These are phyloP conservation scores for Tachina fera DNA, from an alignment of 2,888 invertebrate genomes.

Conservation along the genomic window DNA sequence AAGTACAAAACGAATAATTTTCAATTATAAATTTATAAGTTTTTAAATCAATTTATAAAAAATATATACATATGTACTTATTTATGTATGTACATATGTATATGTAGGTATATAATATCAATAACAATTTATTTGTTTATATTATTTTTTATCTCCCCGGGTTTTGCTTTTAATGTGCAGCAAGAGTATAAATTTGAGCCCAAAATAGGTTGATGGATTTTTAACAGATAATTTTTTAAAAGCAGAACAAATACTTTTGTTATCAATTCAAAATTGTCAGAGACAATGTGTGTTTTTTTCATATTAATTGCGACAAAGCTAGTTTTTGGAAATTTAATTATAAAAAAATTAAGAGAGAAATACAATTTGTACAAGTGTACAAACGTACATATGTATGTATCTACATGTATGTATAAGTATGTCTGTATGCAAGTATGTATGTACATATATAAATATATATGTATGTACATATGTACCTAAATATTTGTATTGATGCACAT, in stretches of 20 bases:
- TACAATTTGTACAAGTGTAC: not conserved
- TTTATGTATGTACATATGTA: no score
- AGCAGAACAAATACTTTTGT: slow-evolving; percentile 46
- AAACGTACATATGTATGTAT: not conserved
- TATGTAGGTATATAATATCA: no score
- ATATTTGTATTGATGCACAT: no score
- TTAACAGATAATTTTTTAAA: slow-evolving; percentile 59
- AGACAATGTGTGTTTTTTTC: slow-evolving; percentile 51
- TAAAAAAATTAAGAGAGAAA: slow-evolving; percentile 14
- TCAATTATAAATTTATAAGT: no score
- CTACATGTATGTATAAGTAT: not conserved
- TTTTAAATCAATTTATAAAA: not conserved
- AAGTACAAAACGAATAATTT: not conserved
- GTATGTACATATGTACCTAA: no score
- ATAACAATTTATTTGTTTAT: not conserved
- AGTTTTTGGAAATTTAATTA: slow-evolving; percentile 41
- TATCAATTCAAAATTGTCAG: slow-evolving; percentile 59
- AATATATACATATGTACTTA: not conserved
- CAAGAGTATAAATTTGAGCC: slow-evolving; percentile 40
- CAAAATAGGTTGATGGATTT: slow-evolving; percentile 49
- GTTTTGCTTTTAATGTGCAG: slow-evolving; percentile 42
- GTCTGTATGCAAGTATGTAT: not conserved
- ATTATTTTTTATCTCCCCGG: slow-evolving; percentile 31
- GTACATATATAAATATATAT: not conserved
- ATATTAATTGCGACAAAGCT: slow-evolving; percentile 57